Evolutionary conservation across 2,888 invertebrate genomes (phyloP).

Genomic region (Trichopoda pennipes): DNA sequence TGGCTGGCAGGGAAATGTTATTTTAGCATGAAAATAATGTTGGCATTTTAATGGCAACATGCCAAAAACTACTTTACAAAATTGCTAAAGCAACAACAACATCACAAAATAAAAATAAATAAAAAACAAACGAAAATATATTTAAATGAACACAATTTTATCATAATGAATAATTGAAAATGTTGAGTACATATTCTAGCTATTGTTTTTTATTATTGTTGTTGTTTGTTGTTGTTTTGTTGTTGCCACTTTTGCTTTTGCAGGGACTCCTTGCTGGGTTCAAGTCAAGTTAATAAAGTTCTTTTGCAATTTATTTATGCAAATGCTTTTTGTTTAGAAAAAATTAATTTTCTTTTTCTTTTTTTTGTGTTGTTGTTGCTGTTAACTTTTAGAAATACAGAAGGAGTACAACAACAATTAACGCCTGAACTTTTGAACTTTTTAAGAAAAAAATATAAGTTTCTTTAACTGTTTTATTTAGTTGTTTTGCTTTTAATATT

Average conservation of each 20-base stretch:
- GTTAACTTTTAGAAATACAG: neutral
- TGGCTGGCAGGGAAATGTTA: slow-evolving; percentile 15
- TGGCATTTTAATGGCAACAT: slow-evolving; percentile 49
- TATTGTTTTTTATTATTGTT: neutral
- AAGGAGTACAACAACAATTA: neutral
- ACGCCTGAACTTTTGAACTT: neutral
- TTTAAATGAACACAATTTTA: slow-evolving; percentile 46
- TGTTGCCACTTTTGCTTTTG: neutral
- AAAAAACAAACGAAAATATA: slow-evolving; percentile 6
- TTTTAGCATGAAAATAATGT: slow-evolving; percentile 44
- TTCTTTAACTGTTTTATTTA: neutral
- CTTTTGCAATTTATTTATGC: neutral
- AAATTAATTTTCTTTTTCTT: neutral
- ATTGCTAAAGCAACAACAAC: slow-evolving; percentile 38
- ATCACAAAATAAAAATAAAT: slow-evolving; percentile 30
- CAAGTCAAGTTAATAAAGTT: neutral
- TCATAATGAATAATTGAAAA: slow-evolving; percentile 60
- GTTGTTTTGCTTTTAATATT: neutral
- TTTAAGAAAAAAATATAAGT: neutral
- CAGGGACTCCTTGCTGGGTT: neutral
- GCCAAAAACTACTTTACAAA: slow-evolving; percentile 61
- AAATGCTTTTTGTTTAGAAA: neutral
- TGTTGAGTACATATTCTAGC: slow-evolving; percentile 22
- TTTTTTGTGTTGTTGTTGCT: no score
- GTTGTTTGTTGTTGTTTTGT: neutral